phyloP scores from a whole-genome alignment of 2,797 vertebrate species.

The Pantherophis vulpinus region DNA sequence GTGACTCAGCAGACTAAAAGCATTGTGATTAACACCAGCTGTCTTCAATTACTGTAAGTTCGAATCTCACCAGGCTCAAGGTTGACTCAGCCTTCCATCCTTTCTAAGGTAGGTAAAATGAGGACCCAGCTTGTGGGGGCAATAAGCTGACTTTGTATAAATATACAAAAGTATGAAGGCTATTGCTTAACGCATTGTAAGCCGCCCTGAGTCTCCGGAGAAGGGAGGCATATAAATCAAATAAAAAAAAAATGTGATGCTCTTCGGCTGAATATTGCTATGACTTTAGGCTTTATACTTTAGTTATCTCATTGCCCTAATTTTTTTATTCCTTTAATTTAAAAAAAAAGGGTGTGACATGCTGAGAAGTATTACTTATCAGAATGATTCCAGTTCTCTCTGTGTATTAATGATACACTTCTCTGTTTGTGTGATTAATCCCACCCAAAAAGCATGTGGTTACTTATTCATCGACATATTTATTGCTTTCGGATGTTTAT shows the following conservation, averaged over 20 bases:
- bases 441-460: neutral
- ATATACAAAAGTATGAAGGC: too few relatives aligned
- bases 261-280: neutral
- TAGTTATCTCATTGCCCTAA: neutral
- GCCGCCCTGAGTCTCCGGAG: too few relatives aligned
- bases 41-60: too few relatives aligned
- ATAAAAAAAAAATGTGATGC: neutral
- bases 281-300: neutral
- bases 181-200: too few relatives aligned
- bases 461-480: neutral
- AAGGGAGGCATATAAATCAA: too few relatives aligned
- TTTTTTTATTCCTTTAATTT: neutral
- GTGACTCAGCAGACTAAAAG: too few relatives aligned
- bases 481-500: neutral
- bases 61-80: too few relatives aligned
- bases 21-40: too few relatives aligned
- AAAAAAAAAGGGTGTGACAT: neutral
- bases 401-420: neutral
- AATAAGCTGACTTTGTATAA: too few relatives aligned
- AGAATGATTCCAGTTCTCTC: neutral
- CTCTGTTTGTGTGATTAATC: neutral
- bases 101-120: too few relatives aligned
- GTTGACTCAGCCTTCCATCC: too few relatives aligned
- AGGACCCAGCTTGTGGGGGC: too few relatives aligned
- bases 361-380: neutral